Evolutionary conservation across 2,888 invertebrate genomes (phyloP).

Genomic region (Mesorhabditis spiculigera): DNA sequence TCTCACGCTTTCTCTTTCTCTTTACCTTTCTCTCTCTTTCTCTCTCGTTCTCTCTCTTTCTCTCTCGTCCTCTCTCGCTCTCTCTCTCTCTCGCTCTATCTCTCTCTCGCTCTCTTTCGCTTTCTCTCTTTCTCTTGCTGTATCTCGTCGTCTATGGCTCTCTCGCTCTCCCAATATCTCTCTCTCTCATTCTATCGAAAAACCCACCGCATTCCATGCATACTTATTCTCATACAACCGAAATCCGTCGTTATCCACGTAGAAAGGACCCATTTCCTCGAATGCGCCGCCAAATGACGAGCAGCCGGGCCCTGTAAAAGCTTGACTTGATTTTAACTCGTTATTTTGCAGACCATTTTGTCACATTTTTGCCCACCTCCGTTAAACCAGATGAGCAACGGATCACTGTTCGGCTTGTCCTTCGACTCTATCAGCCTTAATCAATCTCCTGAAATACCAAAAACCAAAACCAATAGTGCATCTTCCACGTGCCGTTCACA

Average conservation of each 20-base stretch:
- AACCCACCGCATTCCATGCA: not conserved
- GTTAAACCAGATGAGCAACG: conserved; percentile 3
- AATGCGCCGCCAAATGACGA: not conserved
- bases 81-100: no score
- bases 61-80: no score
- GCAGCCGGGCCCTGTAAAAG: conserved; percentile 52
- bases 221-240: not conserved
- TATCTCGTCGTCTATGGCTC: no score
- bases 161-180: no score
- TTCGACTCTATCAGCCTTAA: not conserved
- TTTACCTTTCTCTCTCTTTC: no score
- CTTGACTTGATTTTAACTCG: no score
- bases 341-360: no score
- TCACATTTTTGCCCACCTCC: conserved; percentile 21
- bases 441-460: not conserved
- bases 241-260: not conserved
- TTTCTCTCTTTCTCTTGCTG: no score
- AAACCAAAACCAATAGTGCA: not conserved
- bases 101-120: no score
- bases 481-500: not conserved
- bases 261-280: not conserved
- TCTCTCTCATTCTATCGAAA: no score
- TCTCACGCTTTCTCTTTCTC: no score
- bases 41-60: no score
- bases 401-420: not conserved